phyloP scores from a whole-genome alignment of 2,113 vertebrate genomes.

The Phocoena phocoena region DNA sequence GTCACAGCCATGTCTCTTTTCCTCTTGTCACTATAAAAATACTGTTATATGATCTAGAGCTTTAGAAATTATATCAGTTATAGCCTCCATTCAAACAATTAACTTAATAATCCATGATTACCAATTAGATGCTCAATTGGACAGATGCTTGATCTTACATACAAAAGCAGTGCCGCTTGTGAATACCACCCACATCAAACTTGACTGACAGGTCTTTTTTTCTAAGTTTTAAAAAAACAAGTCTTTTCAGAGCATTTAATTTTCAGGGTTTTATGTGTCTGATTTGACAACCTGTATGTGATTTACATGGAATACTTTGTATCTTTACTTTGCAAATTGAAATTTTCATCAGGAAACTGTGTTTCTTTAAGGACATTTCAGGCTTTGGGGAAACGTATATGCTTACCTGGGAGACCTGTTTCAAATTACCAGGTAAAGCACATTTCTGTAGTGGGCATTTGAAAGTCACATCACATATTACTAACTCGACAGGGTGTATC shows the following conservation, averaged over 20 bases:
- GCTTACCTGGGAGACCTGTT: neutral
- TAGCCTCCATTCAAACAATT: conserved; percentile 73
- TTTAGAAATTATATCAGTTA: conserved; percentile 73
- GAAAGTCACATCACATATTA: conserved; percentile 63
- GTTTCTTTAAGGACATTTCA: conserved; percentile 45
- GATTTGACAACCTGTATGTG: conserved; percentile 49
- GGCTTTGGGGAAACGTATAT: neutral
- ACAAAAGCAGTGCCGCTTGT: conserved; percentile 30
- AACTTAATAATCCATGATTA: conserved; percentile 73
- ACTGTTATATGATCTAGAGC: conserved; percentile 59
- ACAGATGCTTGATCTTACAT: conserved; percentile 63
- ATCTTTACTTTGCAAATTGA: conserved; percentile 49
- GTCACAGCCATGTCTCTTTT: conserved; percentile 39
- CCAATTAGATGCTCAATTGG: conserved; percentile 71
- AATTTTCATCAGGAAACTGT: conserved; percentile 29
- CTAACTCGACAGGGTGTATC: conserved; percentile 36
- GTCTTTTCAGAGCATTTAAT: conserved; percentile 61
- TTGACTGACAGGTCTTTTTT: conserved; percentile 43
- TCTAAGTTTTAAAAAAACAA: conserved; percentile 19
- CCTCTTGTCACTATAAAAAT: conserved; percentile 60
- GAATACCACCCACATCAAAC: conserved; percentile 34
- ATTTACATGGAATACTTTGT: conserved; percentile 4
- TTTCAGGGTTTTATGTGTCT: conserved; percentile 56
- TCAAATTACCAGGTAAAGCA: conserved; percentile 43
- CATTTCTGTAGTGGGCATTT: conserved; percentile 65